Conservation (phyloP, 2,888 invertebrate genomes). For the Netelia fuscicornis region DNA sequence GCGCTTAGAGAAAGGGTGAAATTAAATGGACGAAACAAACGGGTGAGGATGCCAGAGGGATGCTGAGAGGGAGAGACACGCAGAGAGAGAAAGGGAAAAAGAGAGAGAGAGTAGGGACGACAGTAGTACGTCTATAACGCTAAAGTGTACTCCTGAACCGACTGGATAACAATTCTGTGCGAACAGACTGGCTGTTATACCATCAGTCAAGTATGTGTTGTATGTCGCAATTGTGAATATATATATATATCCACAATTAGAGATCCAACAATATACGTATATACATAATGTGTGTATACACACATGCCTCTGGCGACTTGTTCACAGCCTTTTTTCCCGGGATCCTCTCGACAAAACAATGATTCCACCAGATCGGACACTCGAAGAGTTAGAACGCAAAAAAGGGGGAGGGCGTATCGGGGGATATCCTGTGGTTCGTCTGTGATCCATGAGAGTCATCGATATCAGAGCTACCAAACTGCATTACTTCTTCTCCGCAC, state of each 20-base stretch:
- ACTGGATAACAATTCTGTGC: conserved; percentile 56
- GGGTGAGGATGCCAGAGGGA: conserved; percentile 37
- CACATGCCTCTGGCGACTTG: conserved; percentile 42
- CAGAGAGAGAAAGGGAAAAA: conserved; percentile 23
- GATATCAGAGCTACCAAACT: neutral
- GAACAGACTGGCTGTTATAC: conserved; percentile 53
- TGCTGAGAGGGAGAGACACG: conserved; percentile 42
- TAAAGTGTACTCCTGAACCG: conserved; percentile 56
- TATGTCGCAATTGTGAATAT: conserved; percentile 13
- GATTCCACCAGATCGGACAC: conserved; percentile 48
- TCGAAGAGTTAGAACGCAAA: conserved; percentile 45
- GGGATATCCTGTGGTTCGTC: conserved; percentile 33
- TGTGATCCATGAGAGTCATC: conserved; percentile 27
- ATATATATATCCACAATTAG: neutral
- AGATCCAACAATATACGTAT: too few species aligned
- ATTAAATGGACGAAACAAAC: conserved; percentile 41
- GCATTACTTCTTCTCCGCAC: neutral
- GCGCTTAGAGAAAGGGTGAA: conserved; percentile 57
- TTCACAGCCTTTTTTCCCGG: conserved; percentile 43
- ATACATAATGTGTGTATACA: neutral
- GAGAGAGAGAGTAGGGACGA: neutral
- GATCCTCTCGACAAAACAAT: conserved; percentile 37
- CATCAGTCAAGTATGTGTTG: conserved; percentile 54
- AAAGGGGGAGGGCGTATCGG: neutral
- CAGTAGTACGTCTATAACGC: conserved; percentile 24